Evolutionary conservation across 2,113 vertebrate genomes (phyloP), one percentile per base, ranked within the genome.

Genomic region (Quiscalus mexicanus): DNA sequence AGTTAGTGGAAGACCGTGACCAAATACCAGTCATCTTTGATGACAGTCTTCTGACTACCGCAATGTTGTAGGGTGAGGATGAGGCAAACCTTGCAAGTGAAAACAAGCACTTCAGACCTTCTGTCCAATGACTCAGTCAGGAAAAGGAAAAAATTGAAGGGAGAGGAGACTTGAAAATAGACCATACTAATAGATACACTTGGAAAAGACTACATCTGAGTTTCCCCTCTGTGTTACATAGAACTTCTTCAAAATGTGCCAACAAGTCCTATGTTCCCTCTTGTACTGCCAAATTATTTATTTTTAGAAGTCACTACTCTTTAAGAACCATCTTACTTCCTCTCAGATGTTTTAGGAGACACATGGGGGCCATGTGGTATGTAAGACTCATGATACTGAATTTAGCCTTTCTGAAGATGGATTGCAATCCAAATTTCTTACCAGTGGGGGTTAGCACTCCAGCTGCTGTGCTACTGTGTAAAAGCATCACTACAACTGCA

Each of bases 301-400:
- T 85, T 92, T 96, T 93, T 85, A 85, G 70, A 82, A 93, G 42
- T 22, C 56, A 64, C 53, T 83, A 28, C 31, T 65, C n/a, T 85
- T 79, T 44, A 87, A 53, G 31, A 79, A 87, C 15, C 8, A 37
- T 45, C 6, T 68, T 78, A 42, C 60, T 93, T 94, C 75, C 59
- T 84, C 45, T 64, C 64, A 81, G 37, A 74, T 58, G 23, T 69
- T 92, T 69, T 69, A 30, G 62, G 37, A 88, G 25, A 87, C 37
- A 45, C 49, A 23, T 5, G 12, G 70, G 33, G 63, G 28, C 33
- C 55, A 76, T 15, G 28, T 79, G 49, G 67, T 52, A 56, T 21
- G 15, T 47, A 59, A 91, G 11, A 35, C 42, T 87, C 60, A 39
- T 11, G 21, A 87, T 47, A 78, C 10, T 41, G 44, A 79, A 86